These are phyloP conservation scores for Idaea dimidiata DNA, from an alignment of 2,888 invertebrate species.

Conservation along the genomic window DNA sequence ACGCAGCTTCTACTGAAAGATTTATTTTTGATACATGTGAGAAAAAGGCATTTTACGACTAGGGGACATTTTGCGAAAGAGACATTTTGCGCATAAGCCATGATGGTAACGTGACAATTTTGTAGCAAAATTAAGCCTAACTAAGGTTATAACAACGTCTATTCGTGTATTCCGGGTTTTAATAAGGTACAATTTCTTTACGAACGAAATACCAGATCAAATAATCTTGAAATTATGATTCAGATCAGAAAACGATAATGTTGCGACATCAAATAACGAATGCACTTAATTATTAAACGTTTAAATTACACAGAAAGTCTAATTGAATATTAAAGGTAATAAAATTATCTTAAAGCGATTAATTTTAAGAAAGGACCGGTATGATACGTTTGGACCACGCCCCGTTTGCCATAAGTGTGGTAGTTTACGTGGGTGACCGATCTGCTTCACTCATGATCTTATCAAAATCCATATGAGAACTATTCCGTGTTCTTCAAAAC, in stretches of 20 bases:
- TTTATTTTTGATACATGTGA: slow-evolving; percentile 28
- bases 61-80: too few relatives aligned
- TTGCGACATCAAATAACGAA: neutral
- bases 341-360: too few relatives aligned
- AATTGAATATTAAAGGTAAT: too few relatives aligned
- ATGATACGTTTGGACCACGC: too few relatives aligned
- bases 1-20: slow-evolving; percentile 17
- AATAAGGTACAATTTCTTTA: neutral
- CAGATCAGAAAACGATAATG: neutral
- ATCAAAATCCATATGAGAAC: slow-evolving; percentile 29
- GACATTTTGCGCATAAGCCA: too few relatives aligned
- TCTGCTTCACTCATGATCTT: slow-evolving; percentile 19
- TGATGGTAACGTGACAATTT: slow-evolving; percentile 14
- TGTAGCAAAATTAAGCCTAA: neutral
- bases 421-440: slow-evolving; percentile 1
- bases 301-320: too few relatives aligned
- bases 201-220: neutral
- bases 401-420: too few relatives aligned
- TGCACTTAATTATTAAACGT: neutral
- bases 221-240: neutral
- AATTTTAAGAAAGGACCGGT: too few relatives aligned
- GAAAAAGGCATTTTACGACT: too few relatives aligned
- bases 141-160: slow-evolving; percentile 2
- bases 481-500: slow-evolving; percentile 25
- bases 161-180: too few relatives aligned